A percentile compares a stretch with the other conserved stretches of the same genome.
Conservation (phyloP, 2,888 invertebrate species). For the Buathra laborator region DNA sequence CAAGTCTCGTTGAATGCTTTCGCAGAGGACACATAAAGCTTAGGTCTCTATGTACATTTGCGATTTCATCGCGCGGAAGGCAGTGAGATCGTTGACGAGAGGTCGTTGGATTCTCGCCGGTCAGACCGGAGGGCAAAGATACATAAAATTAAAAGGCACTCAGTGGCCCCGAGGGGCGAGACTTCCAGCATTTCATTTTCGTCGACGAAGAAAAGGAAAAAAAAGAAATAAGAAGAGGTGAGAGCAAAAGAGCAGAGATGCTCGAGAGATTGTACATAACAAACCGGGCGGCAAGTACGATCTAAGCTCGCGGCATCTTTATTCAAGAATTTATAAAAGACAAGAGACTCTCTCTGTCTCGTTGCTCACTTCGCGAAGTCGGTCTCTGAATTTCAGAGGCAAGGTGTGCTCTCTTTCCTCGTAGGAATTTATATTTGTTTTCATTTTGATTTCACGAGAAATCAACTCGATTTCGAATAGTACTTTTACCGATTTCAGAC, state of each 20-base stretch:
- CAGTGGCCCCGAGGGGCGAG: slow-evolving; percentile 47
- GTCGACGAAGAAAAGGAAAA: slow-evolving; percentile 29
- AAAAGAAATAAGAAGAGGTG: slow-evolving; percentile 21
- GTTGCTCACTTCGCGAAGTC: slow-evolving; percentile 17
- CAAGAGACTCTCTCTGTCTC: not conserved
- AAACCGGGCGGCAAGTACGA: slow-evolving; percentile 3
- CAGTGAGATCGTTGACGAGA: slow-evolving; percentile 20
- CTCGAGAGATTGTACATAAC: slow-evolving; percentile 29
- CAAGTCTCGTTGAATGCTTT: not conserved
- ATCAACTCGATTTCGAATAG: not conserved
- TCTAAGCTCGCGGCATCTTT: slow-evolving; percentile 44
- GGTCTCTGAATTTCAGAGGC: not conserved
- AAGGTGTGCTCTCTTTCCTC: not conserved
- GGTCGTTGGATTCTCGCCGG: slow-evolving; percentile 38
- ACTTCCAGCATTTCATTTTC: slow-evolving; percentile 66
- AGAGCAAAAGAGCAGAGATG: slow-evolving; percentile 31
- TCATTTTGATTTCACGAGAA: not conserved
- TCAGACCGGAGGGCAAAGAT: slow-evolving; percentile 58
- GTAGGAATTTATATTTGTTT: not conserved
- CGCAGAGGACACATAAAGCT: not conserved
- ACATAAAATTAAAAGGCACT: slow-evolving; percentile 76
- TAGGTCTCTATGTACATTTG: not conserved
- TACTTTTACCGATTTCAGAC: not conserved
- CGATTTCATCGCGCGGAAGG: slow-evolving; percentile 32
- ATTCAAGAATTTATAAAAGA: slow-evolving; percentile 51